Conservation (phyloP, 2,797 vertebrate species). For the Phrynocephalus guinanensis region DNA sequence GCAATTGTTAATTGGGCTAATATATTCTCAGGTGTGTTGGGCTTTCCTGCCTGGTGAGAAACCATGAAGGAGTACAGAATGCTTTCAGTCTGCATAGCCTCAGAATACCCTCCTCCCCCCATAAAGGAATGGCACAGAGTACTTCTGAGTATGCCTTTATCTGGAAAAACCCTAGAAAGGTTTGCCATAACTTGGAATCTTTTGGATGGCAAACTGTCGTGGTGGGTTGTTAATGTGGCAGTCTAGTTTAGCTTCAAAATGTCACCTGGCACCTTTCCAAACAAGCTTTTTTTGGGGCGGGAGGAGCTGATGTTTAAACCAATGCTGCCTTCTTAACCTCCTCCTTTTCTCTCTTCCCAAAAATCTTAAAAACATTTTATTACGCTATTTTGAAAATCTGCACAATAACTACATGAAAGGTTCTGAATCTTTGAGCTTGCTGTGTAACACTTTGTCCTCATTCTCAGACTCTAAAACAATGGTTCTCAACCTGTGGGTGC, state of each 20-base stretch:
- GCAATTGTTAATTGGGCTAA: neutral
- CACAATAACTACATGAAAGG: neutral
- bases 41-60: neutral
- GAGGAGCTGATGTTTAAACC: neutral
- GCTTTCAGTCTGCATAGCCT: neutral
- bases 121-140: too few species aligned
- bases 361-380: neutral
- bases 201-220: too few species aligned
- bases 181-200: too few species aligned
- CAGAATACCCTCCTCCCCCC: too few species aligned
- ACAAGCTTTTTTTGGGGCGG: neutral
- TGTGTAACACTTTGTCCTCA: neutral
- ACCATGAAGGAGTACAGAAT: neutral
- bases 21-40: neutral
- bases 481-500: too few species aligned
- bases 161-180: too few species aligned
- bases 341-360: neutral
- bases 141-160: too few species aligned
- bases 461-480: neutral
- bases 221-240: neutral
- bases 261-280: neutral
- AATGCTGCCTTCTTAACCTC: neutral
- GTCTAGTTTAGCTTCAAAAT: slow-evolving; percentile 1
- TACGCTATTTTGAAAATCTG: neutral
- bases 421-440: neutral